These are phyloP conservation scores for Myodes glareolus DNA, from an alignment of 2,113 vertebrate genomes.

Conservation along the genomic window DNA sequence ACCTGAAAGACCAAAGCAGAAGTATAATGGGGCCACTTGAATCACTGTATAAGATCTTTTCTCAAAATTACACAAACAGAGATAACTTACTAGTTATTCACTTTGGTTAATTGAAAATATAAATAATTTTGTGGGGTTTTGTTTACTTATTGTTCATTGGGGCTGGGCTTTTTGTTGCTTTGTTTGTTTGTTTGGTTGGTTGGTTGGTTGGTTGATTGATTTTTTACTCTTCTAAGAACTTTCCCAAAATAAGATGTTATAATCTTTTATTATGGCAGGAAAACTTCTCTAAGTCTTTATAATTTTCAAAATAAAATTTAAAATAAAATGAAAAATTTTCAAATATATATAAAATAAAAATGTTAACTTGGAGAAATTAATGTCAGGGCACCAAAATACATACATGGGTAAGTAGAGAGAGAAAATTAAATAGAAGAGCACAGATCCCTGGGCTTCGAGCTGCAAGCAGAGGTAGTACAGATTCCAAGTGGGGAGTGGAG, in stretches of 20 bases:
- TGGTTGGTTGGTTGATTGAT: not conserved
- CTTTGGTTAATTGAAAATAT: not conserved
- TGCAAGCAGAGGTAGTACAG: not conserved
- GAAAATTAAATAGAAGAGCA: not conserved
- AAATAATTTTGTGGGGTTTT: not conserved
- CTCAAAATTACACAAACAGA: not conserved
- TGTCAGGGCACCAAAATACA: not conserved
- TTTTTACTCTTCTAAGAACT: not conserved
- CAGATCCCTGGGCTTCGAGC: not conserved
- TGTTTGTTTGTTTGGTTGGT: not conserved
- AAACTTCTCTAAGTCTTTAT: not conserved
- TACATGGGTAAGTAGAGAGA: not conserved
- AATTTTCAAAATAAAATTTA: slow-evolving; percentile 26
- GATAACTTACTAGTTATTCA: not conserved
- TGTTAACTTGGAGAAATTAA: not conserved
- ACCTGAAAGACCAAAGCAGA: not conserved
- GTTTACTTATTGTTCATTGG: not conserved
- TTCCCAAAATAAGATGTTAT: not conserved
- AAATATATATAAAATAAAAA: not conserved
- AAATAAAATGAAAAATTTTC: not conserved
- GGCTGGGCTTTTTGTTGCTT: not conserved
- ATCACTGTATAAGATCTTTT: not conserved
- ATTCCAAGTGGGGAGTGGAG: not conserved
- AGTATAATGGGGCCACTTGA: not conserved
- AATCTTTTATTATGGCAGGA: not conserved